Percentiles rank a stretch among this genome's conserved stretches.
Conservation (phyloP, 2,797 vertebrate species). For the Tragelaphus eurycerus region DNA sequence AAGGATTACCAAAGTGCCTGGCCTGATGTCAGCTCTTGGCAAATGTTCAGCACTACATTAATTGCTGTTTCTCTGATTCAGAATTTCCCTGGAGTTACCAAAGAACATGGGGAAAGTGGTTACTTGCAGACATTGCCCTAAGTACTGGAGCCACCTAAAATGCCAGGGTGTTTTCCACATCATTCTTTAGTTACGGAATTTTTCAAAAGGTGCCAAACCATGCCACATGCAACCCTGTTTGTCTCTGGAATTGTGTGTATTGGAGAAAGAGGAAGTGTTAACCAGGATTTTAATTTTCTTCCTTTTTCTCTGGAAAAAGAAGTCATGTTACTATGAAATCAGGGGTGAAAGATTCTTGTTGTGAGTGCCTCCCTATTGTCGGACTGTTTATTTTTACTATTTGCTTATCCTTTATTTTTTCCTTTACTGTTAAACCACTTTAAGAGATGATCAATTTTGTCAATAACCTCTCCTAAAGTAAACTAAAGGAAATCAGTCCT, state of each 20-base stretch:
- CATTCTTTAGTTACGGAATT: slow-evolving; percentile 25
- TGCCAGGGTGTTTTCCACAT: slow-evolving; percentile 33
- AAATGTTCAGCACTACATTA: not conserved
- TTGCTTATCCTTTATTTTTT: not conserved
- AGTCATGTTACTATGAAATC: not conserved
- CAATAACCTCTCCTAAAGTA: not conserved
- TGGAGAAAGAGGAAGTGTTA: slow-evolving; percentile 38
- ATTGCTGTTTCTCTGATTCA: not conserved
- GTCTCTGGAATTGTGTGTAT: slow-evolving; percentile 5
- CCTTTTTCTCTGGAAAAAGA: not conserved
- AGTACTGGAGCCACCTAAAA: not conserved
- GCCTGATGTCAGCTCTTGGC: not conserved
- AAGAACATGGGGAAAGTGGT: not conserved
- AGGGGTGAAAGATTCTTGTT: not conserved
- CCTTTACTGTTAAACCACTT: not conserved
- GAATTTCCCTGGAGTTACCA: not conserved
- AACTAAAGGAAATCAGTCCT: not conserved
- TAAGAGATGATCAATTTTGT: not conserved
- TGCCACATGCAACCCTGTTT: not conserved
- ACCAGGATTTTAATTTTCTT: slow-evolving; percentile 21
- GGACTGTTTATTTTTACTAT: not conserved
- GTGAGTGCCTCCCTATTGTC: not conserved
- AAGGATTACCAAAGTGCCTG: not conserved
- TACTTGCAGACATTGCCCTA: not conserved
- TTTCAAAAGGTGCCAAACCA: slow-evolving; percentile 35